A percentile compares a stretch with the other conserved stretches of the same genome.
These are phyloP conservation scores for Lutjanus campechanus DNA, from an alignment of 2,797 vertebrate genomes.

Conservation along the genomic window DNA sequence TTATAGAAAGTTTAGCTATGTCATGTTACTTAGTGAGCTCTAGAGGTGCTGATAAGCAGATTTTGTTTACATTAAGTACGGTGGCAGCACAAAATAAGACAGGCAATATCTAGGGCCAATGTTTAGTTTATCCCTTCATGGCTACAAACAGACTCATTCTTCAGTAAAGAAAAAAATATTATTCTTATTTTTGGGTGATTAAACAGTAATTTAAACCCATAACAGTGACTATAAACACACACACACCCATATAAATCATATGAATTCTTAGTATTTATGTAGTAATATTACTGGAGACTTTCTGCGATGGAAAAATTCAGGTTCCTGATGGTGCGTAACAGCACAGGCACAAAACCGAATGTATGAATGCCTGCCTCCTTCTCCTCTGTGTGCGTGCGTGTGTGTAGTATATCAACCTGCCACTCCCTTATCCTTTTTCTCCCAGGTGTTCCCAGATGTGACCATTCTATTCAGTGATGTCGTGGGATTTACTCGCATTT, in stretches of 20 bases:
- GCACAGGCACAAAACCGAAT: not conserved
- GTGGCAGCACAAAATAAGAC: no score
- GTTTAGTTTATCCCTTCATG: no score
- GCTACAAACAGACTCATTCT: no score
- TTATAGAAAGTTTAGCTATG: not conserved
- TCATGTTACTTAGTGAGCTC: not conserved
- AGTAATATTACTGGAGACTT: not conserved
- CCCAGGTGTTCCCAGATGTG: conserved; percentile 86
- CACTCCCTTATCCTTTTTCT: conserved; percentile 2
- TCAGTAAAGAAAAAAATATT: no score
- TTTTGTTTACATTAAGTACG: not conserved
- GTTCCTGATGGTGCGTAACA: not conserved
- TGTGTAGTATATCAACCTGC: not conserved
- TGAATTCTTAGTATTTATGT: not conserved
- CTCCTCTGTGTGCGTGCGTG: not conserved
- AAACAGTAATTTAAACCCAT: no score
- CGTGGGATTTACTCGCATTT: conserved; percentile 86
- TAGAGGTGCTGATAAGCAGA: no score
- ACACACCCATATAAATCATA: not conserved
- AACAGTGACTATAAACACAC: not conserved
- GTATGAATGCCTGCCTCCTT: not conserved
- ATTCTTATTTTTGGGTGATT: no score
- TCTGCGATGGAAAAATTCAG: not conserved
- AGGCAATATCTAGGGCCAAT: no score
- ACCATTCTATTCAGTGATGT: conserved; percentile 87